Evolutionary conservation across 30 jellyfish, hydroid and myxozoan species (phyloP).

Genomic region (Turritopsis rubra): DNA sequence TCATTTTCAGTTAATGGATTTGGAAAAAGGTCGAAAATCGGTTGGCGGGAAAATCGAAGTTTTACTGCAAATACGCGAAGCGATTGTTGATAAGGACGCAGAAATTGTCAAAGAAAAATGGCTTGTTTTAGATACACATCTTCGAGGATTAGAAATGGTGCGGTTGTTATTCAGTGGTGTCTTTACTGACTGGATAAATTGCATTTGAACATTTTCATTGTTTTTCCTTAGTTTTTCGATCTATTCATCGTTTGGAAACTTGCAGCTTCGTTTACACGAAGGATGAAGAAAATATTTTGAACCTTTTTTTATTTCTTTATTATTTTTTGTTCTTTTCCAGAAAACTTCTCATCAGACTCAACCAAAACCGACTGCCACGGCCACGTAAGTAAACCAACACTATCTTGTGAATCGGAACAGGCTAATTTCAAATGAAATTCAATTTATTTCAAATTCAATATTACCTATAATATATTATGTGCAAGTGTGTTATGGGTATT

Average conservation of each 20-base stretch:
- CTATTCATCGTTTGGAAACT: too few species aligned
- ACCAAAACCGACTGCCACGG: neutral
- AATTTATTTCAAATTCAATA: too few species aligned
- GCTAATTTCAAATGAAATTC: too few species aligned
- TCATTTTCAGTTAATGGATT: slow-evolving; percentile 54
- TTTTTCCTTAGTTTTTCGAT: too few species aligned
- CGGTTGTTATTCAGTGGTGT: neutral
- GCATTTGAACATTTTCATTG: too few species aligned
- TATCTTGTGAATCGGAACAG: too few species aligned
- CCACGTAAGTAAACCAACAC: neutral
- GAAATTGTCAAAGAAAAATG: slow-evolving; percentile 85
- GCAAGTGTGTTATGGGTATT: too few species aligned
- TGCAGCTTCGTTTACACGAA: too few species aligned
- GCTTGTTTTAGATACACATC: slow-evolving; percentile 85
- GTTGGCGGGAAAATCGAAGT: slow-evolving; percentile 94
- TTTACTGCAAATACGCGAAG: slow-evolving; percentile 67
- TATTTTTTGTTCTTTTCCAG: neutral
- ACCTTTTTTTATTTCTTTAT: neutral
- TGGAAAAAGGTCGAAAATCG: slow-evolving; percentile 82
- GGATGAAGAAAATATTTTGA: too few species aligned
- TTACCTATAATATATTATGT: too few species aligned
- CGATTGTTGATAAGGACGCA: slow-evolving; percentile 88
- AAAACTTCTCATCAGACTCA: neutral
- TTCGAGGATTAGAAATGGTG: slow-evolving; percentile 66
- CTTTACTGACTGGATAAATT: too few species aligned